phyloP scores from a whole-genome alignment of 2,888 invertebrate genomes.

The Thecocarcelia acutangulata region DNA sequence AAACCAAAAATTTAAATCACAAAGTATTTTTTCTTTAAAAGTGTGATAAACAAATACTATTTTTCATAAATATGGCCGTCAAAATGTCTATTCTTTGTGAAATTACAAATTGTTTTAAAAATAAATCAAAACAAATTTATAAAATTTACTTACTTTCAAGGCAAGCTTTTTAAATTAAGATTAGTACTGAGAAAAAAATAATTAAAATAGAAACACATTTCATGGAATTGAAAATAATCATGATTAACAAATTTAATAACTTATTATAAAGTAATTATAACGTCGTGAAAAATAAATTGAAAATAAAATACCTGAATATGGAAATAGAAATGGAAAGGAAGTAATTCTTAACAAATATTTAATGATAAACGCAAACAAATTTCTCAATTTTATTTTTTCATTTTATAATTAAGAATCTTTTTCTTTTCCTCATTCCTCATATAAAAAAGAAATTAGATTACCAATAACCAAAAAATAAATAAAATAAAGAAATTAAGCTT shows the following conservation, averaged over 20 bases:
- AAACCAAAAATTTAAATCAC: too few relatives aligned
- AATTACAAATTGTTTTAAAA: neutral
- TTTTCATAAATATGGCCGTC: too few relatives aligned
- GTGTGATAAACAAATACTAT: too few relatives aligned
- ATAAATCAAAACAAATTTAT: slow-evolving; percentile 12
- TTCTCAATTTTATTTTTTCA: too few relatives aligned
- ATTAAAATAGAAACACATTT: slow-evolving; percentile 19
- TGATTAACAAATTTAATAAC: slow-evolving; percentile 8
- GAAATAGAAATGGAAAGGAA: slow-evolving; percentile 16
- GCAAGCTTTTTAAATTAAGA: neutral
- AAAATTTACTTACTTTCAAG: neutral
- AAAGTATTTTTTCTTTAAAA: too few relatives aligned
- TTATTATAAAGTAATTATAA: neutral
- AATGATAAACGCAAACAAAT: too few relatives aligned
- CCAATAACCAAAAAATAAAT: too few relatives aligned
- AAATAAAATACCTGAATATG: neutral
- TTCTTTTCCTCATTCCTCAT: too few relatives aligned
- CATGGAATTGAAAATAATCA: slow-evolving; percentile 22
- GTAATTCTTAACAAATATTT: neutral
- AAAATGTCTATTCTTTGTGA: neutral
- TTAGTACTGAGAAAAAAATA: neutral
- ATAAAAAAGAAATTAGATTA: too few relatives aligned
- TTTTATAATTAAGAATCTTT: too few relatives aligned
- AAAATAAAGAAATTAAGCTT: too few relatives aligned
- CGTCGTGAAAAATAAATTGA: neutral